Evolutionary conservation across 2,113 vertebrate genomes (phyloP).

Genomic region (Aspiorhynchus laticeps): DNA sequence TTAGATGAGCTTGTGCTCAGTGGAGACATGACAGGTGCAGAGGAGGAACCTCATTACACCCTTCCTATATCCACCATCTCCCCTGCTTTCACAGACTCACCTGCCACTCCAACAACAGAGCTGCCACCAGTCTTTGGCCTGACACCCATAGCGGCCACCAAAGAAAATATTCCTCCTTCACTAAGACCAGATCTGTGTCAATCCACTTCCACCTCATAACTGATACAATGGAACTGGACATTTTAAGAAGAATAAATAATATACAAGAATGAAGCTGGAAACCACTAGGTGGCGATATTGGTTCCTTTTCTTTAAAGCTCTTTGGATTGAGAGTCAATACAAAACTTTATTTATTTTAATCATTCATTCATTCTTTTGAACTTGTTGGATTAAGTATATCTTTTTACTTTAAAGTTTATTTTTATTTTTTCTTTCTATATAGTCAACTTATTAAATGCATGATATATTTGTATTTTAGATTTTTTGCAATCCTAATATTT

Average conservation of each 20-base stretch:
- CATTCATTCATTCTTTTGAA: no score
- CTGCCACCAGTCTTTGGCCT: not conserved
- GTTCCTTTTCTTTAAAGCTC: not conserved
- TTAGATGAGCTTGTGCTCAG: conserved; percentile 54
- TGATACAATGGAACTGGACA: not conserved
- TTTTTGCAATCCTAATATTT: no score
- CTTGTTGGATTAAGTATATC: no score
- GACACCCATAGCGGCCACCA: not conserved
- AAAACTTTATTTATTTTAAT: no score
- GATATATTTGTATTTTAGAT: no score
- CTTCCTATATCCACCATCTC: conserved; percentile 64
- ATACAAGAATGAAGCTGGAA: not conserved
- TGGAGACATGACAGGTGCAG: conserved; percentile 38
- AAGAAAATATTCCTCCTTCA: not conserved
- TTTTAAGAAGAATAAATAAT: not conserved
- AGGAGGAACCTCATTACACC: conserved; percentile 59
- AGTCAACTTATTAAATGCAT: no score
- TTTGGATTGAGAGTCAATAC: no score
- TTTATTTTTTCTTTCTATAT: no score
- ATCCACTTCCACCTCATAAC: not conserved
- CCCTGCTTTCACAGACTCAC: conserved; percentile 38
- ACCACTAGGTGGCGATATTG: conserved; percentile 32
- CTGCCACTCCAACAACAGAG: not conserved
- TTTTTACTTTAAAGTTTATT: no score
- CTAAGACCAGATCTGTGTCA: not conserved